Conservation (phyloP, 2,888 invertebrate genomes). For the Pelosia muscerda region DNA sequence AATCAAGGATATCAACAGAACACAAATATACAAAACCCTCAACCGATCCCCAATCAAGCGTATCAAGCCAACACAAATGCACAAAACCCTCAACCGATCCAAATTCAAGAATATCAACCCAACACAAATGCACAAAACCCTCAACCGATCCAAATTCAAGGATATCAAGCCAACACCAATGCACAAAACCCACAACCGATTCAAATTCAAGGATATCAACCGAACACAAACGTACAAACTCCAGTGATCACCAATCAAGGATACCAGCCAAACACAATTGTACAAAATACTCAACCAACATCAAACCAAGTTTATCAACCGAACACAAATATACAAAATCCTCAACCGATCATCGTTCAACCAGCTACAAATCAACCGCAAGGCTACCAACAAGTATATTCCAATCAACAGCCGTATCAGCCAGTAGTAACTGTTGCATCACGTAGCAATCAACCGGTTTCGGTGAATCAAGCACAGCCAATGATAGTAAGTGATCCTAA, state of each 20-base stretch:
- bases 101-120: conserved; percentile 18
- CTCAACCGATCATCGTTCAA: conserved; percentile 16
- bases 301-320: conserved; percentile 20
- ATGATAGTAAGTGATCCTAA: conserved; percentile 29
- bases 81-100: not conserved
- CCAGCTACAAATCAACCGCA: conserved; percentile 20
- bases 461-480: conserved; percentile 29
- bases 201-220: conserved; percentile 3
- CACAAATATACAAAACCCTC: conserved; percentile 9
- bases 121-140: conserved; percentile 11
- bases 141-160: conserved; percentile 15
- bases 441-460: conserved; percentile 25
- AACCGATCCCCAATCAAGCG: conserved; percentile 3
- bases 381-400: conserved; percentile 14
- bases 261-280: not conserved
- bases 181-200: conserved; percentile 11
- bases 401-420: conserved; percentile 29
- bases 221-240: conserved; percentile 11
- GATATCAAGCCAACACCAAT: conserved; percentile 15
- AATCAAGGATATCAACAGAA: conserved; percentile 9
- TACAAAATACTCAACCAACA: conserved; percentile 21
- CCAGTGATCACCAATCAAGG: conserved; percentile 3
- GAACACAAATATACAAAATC: conserved; percentile 2
- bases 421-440: conserved; percentile 19
- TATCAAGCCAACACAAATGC: conserved; percentile 12